phyloP scores from a whole-genome alignment of 2,113 vertebrate species.

The Leucosticte australis region DNA sequence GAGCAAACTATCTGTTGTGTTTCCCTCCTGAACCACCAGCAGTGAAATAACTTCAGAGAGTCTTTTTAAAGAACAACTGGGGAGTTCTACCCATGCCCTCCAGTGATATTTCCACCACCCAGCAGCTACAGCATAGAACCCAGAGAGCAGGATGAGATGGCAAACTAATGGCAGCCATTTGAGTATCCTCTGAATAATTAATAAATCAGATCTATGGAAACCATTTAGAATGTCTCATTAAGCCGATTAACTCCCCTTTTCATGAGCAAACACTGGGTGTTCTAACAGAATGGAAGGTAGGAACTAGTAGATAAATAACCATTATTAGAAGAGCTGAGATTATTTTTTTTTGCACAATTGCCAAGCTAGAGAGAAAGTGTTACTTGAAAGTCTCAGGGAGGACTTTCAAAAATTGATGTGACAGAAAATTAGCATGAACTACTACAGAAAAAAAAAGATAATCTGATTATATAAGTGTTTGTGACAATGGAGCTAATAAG shows the following conservation, averaged over 20 bases:
- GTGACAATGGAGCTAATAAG: not conserved
- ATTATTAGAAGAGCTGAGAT: not conserved
- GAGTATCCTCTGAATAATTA: constrained; percentile 24
- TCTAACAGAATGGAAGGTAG: not conserved
- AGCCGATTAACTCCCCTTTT: not conserved
- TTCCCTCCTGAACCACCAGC: not conserved
- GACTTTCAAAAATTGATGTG: not conserved
- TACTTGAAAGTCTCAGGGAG: not conserved
- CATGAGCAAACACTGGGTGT: not conserved
- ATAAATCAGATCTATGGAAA: constrained; percentile 22
- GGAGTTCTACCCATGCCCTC: not conserved
- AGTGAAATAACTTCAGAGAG: not conserved
- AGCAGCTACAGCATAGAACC: not conserved
- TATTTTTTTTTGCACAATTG: not conserved
- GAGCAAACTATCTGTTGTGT: not conserved
- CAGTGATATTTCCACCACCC: not conserved
- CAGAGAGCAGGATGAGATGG: not conserved
- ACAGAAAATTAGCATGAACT: not conserved
- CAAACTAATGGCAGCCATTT: not conserved
- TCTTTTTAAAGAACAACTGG: not conserved
- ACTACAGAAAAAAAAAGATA: not conserved
- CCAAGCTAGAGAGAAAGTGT: not conserved
- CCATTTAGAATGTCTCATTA: constrained; percentile 20
- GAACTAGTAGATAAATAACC: not conserved
- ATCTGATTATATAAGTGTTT: not conserved